Percentiles rank a stretch among this genome's conserved stretches.
These are phyloP conservation scores for Corydoras maculifer DNA, from an alignment of 2,113 vertebrate genomes.

Conservation along the genomic window DNA sequence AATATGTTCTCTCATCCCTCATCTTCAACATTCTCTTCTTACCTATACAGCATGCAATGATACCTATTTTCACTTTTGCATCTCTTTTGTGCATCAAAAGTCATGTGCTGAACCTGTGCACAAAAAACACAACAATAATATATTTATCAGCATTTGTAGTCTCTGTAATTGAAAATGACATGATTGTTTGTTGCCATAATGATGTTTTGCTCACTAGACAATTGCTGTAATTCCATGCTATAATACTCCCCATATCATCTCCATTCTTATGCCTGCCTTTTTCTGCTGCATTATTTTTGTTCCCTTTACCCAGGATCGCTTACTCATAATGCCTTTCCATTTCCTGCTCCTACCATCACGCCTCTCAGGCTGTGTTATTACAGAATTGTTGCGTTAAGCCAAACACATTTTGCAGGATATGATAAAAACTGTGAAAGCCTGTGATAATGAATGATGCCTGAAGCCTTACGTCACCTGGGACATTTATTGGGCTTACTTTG, in stretches of 20 bases:
- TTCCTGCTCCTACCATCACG: conserved; percentile 21
- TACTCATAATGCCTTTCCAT: conserved; percentile 28
- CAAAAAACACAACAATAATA: background rate
- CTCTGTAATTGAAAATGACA: background rate
- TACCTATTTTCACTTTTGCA: background rate
- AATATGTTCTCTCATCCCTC: too few relatives aligned
- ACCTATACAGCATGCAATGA: background rate
- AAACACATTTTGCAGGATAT: conserved; percentile 21
- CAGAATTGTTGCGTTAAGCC: conserved; percentile 37
- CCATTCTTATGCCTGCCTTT: conserved; percentile 1
- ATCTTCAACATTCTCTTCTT: too few relatives aligned
- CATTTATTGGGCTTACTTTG: conserved; percentile 8
- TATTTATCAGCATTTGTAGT: background rate
- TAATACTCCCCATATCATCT: conserved; percentile 1
- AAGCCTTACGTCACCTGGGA: conserved; percentile 16
- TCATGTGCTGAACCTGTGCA: background rate
- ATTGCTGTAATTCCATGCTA: background rate
- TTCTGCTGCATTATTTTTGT: conserved; percentile 9
- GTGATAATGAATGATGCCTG: conserved; percentile 31
- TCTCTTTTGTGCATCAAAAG: background rate
- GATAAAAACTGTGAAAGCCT: conserved; percentile 33
- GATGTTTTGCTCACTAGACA: conserved; percentile 1
- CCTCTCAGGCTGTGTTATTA: conserved; percentile 28
- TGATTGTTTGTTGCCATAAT: conserved; percentile 1
- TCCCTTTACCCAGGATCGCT: conserved; percentile 4